phyloP scores from a whole-genome alignment of 2,888 invertebrate species.

The Eumacrocentrus americanus region DNA sequence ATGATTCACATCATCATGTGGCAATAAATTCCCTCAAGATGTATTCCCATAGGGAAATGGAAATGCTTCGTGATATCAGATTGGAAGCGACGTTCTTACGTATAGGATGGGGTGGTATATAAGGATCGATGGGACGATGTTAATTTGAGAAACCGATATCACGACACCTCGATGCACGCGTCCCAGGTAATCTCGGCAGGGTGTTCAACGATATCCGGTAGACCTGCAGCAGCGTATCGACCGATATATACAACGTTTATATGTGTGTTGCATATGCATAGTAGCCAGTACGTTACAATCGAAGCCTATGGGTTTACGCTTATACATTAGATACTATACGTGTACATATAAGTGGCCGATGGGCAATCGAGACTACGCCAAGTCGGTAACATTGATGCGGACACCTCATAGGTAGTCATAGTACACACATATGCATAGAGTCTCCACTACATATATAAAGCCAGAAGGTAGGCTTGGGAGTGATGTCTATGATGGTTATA shows the following conservation, averaged over 20 bases:
- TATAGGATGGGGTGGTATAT: no score
- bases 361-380: conserved; percentile 5
- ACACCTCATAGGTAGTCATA: conserved; percentile 1
- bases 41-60: no score
- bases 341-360: conserved; percentile 7
- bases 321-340: no score
- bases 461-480: neutral
- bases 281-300: neutral
- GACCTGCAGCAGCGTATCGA: neutral
- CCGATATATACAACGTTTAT: neutral
- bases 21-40: no score
- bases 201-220: conserved; percentile 5
- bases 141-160: conserved; percentile 23
- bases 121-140: conserved; percentile 12
- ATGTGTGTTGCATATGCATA: neutral
- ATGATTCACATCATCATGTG: neutral
- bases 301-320: neutral
- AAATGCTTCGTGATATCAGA: neutral
- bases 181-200: conserved; percentile 4
- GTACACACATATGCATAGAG: no score
- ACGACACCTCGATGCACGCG: conserved; percentile 13
- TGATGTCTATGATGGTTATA: neutral
- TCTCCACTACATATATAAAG: neutral
- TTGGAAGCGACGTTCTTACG: neutral
- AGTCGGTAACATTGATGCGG: neutral